Evolutionary conservation across 35 echinoderm and acorn worm genomes (phyloP), one percentile per base, ranked within the genome.

Genomic region (Ophioderma brevispina): DNA sequence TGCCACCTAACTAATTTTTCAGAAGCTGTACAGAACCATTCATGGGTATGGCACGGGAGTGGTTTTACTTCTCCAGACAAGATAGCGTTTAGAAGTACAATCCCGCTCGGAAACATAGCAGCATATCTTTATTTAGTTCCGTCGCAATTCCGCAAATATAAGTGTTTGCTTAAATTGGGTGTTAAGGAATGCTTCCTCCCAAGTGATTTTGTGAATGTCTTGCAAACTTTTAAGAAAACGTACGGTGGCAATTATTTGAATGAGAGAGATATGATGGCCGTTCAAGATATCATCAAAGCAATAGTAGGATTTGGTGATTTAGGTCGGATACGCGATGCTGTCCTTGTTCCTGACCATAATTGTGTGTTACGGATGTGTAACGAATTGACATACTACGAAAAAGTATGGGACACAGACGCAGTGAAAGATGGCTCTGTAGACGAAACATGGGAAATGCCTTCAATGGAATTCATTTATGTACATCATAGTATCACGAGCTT

Each of bases 51-150:
- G 87, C 38, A 80, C 25, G 87, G 87, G 0, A 55, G 32, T 39
- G 87, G 87, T 15, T 89, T 89, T 55, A 81, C 87, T n/a, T 43
- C 76, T 5, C 87, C 76, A 59, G 78, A 81, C 38, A 89, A 80
- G 78, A 56, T 89, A 25, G 75, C 87, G 32, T 36, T 89, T 33
- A 50, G 30, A 21, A 37, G 13, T 64, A 40, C 28, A 0, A 85
- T 37, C 6, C 55, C 35, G 34, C 10, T 0, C 36, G 35, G 35
- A 37, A 33, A 59, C 43, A 32, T 85, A 35, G 21, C 19, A 63
- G 33, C 83, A 30, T 35, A 63, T 31, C 37, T 85, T 2, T 36
- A 32, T 37, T n/a, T 63, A 23, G 55, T 85, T 35, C 83, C 83
- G 23, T 23, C 52, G 1, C 35, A 36, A 23, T 64, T 85, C 4